Evolutionary conservation across 2,113 vertebrate genomes (phyloP).

Genomic region (Dasypus novemcinctus): DNA sequence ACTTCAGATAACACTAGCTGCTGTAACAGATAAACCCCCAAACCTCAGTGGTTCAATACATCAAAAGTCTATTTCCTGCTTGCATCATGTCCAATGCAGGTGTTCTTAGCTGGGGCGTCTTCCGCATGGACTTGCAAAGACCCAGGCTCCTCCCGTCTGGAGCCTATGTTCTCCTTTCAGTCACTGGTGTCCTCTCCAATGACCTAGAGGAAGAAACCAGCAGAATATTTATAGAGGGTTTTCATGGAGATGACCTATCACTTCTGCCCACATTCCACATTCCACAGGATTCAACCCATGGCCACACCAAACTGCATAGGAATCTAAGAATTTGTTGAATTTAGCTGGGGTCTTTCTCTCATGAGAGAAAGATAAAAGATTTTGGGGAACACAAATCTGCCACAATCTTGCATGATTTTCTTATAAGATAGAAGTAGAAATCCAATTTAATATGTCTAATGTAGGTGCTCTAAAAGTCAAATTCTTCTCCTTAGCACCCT

Average conservation of each 20-base stretch:
- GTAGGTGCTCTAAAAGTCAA: too few species aligned
- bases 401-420: neutral
- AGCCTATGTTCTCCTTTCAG: neutral
- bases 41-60: neutral
- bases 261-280: neutral
- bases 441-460: too few species aligned
- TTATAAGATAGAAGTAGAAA: neutral
- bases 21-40: neutral
- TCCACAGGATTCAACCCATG: neutral
- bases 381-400: neutral
- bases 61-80: neutral
- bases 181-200: neutral
- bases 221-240: neutral
- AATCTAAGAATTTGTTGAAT: too few species aligned
- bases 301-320: neutral
- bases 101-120: neutral
- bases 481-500: too few species aligned
- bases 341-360: neutral
- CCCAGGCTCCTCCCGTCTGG: neutral
- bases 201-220: neutral
- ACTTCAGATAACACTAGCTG: neutral
- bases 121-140: neutral
- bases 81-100: neutral
- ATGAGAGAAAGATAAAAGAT: neutral
- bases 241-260: neutral